Conservation (phyloP, 1,140 invertebrate genomes). For the Rhopalosiphum maidis region DNA sequence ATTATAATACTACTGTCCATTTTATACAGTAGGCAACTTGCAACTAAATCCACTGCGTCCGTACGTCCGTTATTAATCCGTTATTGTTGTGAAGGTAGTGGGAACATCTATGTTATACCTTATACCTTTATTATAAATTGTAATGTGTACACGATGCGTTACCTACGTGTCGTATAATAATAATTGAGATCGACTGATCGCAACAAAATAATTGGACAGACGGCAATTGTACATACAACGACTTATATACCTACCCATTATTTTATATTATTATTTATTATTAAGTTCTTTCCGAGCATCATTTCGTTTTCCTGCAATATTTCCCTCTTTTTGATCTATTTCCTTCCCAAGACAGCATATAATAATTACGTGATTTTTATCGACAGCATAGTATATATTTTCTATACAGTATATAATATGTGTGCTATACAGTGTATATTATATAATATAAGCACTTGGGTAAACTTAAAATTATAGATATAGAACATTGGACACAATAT, state of each 20-base stretch:
- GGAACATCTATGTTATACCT: background rate
- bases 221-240: background rate
- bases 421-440: background rate
- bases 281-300: background rate
- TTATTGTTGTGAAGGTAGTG: background rate
- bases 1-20: background rate
- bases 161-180: background rate
- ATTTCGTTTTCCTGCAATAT: background rate
- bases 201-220: background rate
- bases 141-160: background rate
- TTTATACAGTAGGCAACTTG: background rate
- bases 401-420: background rate
- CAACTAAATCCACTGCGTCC: background rate
- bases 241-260: background rate
- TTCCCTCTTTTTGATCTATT: background rate
- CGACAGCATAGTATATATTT: background rate
- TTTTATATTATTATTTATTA: slow-evolving; percentile 4
- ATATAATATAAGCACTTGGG: background rate
- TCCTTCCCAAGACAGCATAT: background rate
- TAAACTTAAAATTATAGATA: background rate
- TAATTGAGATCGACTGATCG: slow-evolving; percentile 5
- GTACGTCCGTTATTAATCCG: background rate
- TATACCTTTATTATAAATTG: background rate
- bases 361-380: slow-evolving; percentile 18
- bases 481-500: background rate